These are phyloP conservation scores for Apodemia hepburni DNA, from an alignment of 2,888 invertebrate species.

Conservation along the genomic window DNA sequence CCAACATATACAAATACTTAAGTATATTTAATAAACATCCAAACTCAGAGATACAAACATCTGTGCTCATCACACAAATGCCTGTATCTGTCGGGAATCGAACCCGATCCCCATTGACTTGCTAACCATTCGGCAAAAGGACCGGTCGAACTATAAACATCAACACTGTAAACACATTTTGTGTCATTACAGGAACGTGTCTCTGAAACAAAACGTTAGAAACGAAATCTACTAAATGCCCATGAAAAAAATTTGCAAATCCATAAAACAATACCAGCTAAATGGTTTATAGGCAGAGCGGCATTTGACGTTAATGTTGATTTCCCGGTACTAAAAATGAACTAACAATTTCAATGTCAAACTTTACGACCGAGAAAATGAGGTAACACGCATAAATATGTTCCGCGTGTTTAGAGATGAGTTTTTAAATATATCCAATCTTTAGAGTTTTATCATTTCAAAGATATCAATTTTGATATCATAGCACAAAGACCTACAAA, in stretches of 20 bases:
- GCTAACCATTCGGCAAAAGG: no score
- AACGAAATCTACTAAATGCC: neutral
- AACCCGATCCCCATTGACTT: no score
- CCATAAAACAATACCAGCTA: slow-evolving; percentile 50
- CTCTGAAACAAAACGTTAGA: no score
- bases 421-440: slow-evolving; percentile 4
- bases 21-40: no score
- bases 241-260: neutral
- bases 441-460: neutral
- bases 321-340: slow-evolving; percentile 67
- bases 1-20: no score
- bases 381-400: slow-evolving; percentile 42
- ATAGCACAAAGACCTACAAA: no score
- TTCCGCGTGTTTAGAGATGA: slow-evolving; percentile 28
- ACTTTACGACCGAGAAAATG: slow-evolving; percentile 62
- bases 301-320: slow-evolving; percentile 50
- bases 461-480: neutral
- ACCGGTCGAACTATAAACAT: no score
- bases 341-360: slow-evolving; percentile 70
- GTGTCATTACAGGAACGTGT: no score
- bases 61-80: no score
- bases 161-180: no score
- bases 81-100: no score
- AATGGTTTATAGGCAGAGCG: slow-evolving; percentile 49
- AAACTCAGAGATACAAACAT: no score